Evolutionary conservation across 2,113 vertebrate species (phyloP).

Genomic region (Gobiocypris rarus): DNA sequence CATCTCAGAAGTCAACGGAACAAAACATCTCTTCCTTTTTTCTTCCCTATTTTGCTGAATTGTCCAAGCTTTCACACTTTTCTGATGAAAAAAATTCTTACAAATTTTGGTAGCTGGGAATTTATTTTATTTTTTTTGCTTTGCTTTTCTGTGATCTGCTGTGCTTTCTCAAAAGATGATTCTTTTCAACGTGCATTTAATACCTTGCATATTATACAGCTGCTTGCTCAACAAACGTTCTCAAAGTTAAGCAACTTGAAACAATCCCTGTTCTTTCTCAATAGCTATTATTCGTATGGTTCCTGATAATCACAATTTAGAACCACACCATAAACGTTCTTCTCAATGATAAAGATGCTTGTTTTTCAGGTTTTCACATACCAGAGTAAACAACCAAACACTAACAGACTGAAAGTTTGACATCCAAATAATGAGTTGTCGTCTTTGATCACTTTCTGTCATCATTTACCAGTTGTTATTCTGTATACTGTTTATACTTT

Average conservation of each 20-base stretch:
- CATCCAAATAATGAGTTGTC: constrained; percentile 69
- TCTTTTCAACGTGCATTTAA: not conserved
- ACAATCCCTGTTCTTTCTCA: not conserved
- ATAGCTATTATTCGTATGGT: not conserved
- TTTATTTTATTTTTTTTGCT: no score
- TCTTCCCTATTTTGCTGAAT: not conserved
- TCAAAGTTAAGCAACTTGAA: not conserved
- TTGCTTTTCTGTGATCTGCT: not conserved
- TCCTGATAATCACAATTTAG: not conserved
- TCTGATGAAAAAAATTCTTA: not conserved
- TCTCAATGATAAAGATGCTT: constrained; percentile 35
- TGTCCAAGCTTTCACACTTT: not conserved
- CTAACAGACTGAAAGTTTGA: constrained; percentile 57
- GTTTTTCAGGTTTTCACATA: constrained; percentile 33
- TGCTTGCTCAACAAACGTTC: not conserved
- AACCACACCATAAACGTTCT: constrained; percentile 63
- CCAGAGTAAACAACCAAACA: constrained; percentile 53
- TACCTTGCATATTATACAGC: not conserved
- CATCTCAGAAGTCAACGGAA: constrained; percentile 4
- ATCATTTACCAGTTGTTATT: constrained; percentile 59
- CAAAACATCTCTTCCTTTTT: constrained; percentile 5
- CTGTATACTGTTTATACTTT: no score
- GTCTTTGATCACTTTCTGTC: constrained; percentile 70
- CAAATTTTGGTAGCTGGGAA: not conserved
- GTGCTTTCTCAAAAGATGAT: not conserved